phyloP scores from a whole-genome alignment of 2,888 invertebrate species.

The Lumbricus terrestris region DNA sequence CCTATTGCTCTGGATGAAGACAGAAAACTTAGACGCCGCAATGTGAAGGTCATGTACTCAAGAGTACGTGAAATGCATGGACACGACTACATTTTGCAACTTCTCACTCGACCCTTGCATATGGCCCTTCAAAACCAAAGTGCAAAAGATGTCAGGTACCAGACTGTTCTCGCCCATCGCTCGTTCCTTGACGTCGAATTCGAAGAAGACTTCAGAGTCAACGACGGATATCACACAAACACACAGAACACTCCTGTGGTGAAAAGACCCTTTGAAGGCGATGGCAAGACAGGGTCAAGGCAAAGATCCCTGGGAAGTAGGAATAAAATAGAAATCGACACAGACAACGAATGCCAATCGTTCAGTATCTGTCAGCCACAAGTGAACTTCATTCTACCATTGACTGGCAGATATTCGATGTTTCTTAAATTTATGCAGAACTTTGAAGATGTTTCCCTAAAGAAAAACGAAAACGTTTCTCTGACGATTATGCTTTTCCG shows the following conservation, averaged over 20 bases:
- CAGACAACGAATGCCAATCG: neutral
- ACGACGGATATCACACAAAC: neutral
- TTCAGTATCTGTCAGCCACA: neutral
- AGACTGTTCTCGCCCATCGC: neutral
- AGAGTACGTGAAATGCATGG: neutral
- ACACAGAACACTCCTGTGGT: neutral
- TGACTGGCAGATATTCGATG: constrained; percentile 77
- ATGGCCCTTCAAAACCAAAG: neutral
- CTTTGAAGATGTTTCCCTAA: constrained; percentile 76
- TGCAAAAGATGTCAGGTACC: neutral
- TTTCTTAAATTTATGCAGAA: constrained; percentile 81
- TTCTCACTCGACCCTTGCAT: neutral
- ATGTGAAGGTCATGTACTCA: neutral
- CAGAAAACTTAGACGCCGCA: neutral
- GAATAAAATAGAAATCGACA: neutral
- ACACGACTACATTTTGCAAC: neutral
- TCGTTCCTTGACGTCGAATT: neutral
- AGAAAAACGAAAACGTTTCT: constrained; percentile 67
- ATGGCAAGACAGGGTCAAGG: neutral
- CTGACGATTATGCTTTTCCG: constrained; percentile 74
- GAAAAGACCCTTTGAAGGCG: neutral
- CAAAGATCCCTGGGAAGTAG: neutral
- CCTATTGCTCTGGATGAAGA: neutral
- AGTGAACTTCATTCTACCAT: constrained; percentile 74
- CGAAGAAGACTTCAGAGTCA: neutral